Conservation (phyloP, 2,113 vertebrate genomes). For the Sinosuthora webbiana region DNA sequence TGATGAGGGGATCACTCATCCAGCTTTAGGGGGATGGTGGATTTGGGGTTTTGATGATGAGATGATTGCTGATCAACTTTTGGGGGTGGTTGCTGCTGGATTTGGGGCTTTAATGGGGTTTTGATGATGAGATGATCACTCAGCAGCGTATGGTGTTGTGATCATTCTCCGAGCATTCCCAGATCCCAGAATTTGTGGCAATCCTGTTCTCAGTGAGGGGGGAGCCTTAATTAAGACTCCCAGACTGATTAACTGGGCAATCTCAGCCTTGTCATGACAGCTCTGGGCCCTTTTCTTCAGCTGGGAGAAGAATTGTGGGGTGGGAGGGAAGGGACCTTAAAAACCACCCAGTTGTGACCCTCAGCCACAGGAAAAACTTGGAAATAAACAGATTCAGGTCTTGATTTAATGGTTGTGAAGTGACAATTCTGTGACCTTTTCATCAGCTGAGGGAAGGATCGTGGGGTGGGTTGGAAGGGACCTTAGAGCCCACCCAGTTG, state of each 20-base stretch:
- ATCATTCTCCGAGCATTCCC: fast-evolving
- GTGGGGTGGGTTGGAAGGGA: background rate
- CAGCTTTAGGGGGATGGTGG: no score
- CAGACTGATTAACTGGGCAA: background rate
- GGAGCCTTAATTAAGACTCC: background rate
- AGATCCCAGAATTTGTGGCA: background rate
- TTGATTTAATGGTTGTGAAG: no score
- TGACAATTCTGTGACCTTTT: background rate
- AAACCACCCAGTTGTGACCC: background rate
- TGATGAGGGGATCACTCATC: no score
- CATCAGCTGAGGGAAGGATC: background rate
- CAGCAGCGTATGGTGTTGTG: background rate
- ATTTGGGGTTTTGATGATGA: no score
- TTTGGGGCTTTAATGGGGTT: background rate
- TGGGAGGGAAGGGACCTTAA: background rate
- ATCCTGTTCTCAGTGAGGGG: fast-evolving
- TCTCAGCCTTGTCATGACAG: background rate
- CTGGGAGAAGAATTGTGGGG: background rate
- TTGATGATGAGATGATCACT: background rate
- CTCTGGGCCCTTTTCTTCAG: background rate
- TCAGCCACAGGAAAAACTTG: no score
- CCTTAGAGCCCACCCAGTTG: background rate
- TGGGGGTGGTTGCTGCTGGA: no score
- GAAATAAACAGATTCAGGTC: background rate
- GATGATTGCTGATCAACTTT: no score